Conservation (phyloP, 2,888 invertebrate species). For the Eurytoma californica region DNA sequence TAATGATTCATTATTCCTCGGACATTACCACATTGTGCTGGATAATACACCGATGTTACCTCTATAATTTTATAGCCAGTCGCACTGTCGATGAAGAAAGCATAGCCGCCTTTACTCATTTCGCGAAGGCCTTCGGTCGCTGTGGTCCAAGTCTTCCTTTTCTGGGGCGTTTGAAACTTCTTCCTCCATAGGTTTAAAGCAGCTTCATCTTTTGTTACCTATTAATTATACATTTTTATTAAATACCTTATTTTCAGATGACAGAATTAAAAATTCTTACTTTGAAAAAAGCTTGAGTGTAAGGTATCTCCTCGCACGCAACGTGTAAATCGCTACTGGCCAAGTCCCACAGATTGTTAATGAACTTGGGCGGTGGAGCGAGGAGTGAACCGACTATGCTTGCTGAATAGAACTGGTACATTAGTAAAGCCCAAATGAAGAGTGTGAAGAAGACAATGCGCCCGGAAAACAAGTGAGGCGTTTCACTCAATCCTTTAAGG, state of each 20-base stretch:
- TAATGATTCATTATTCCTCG: background rate
- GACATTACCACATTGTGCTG: background rate
- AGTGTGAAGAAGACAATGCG: constrained; percentile 67
- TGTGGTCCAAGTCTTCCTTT: constrained; percentile 68
- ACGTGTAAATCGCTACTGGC: constrained; percentile 68
- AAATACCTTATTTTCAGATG: constrained; percentile 75
- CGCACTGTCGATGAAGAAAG: constrained; percentile 83
- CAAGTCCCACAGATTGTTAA: constrained; percentile 67
- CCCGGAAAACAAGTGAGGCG: constrained; percentile 74
- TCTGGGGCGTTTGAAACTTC: constrained; percentile 74
- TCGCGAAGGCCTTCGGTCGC: constrained; percentile 78
- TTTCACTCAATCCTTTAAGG: constrained; percentile 74
- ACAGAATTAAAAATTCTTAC: constrained; percentile 54
- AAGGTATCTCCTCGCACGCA: constrained; percentile 68
- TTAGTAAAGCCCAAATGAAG: constrained; percentile 68
- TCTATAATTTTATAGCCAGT: constrained; percentile 83
- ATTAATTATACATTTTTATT: constrained; percentile 72
- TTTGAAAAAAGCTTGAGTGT: constrained; percentile 66
- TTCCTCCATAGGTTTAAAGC: constrained; percentile 78
- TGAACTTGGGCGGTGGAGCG: constrained; percentile 67
- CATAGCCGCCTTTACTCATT: constrained; percentile 81
- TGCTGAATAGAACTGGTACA: constrained; percentile 73
- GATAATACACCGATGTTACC: constrained; percentile 51
- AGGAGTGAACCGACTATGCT: constrained; percentile 72
- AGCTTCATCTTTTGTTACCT: constrained; percentile 81